phyloP scores from a whole-genome alignment of 1,140 invertebrate genomes.

The Hestina assimilis region DNA sequence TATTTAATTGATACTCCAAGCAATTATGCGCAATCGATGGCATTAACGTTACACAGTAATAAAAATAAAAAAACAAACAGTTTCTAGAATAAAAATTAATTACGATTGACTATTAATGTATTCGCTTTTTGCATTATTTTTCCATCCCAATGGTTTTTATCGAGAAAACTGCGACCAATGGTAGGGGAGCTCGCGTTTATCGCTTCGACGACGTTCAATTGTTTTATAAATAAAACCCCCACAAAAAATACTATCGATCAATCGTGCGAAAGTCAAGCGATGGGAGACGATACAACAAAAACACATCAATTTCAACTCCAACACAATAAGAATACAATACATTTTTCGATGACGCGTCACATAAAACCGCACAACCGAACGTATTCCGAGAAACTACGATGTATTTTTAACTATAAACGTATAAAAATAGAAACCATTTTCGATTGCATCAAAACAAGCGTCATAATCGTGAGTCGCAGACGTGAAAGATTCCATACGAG shows the following conservation, averaged over 20 bases:
- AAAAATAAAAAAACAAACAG: slow-evolving; percentile 30
- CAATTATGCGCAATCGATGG: slow-evolving; percentile 30
- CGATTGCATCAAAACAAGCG: slow-evolving; percentile 29
- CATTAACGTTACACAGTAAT: slow-evolving; percentile 23
- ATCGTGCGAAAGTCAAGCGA: slow-evolving; percentile 74
- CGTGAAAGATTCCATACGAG: slow-evolving; percentile 74
- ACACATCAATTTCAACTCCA: slow-evolving; percentile 40
- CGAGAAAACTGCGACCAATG: slow-evolving; percentile 45
- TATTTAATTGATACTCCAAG: slow-evolving; percentile 28
- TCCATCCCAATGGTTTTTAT: slow-evolving; percentile 43
- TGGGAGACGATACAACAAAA: slow-evolving; percentile 50
- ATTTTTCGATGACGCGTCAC: slow-evolving; percentile 35
- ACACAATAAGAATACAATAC: slow-evolving; percentile 39
- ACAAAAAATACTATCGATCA: slow-evolving; percentile 78
- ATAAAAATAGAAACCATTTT: slow-evolving; percentile 23
- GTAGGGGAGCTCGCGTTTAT: slow-evolving; percentile 69
- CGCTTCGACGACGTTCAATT: slow-evolving; percentile 68
- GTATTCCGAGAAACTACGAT: slow-evolving; percentile 12
- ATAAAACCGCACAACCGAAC: slow-evolving; percentile 38
- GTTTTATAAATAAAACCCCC: slow-evolving; percentile 74
- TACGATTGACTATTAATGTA: slow-evolving; percentile 29
- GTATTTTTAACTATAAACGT: slow-evolving; percentile 35
- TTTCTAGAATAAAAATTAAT: slow-evolving; percentile 44
- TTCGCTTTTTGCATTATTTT: slow-evolving; percentile 34
- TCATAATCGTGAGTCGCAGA: slow-evolving; percentile 66